Base-by-base conservation (phyloP, 2,113 vertebrate genomes). In the Zosterops japonicus region DNA sequence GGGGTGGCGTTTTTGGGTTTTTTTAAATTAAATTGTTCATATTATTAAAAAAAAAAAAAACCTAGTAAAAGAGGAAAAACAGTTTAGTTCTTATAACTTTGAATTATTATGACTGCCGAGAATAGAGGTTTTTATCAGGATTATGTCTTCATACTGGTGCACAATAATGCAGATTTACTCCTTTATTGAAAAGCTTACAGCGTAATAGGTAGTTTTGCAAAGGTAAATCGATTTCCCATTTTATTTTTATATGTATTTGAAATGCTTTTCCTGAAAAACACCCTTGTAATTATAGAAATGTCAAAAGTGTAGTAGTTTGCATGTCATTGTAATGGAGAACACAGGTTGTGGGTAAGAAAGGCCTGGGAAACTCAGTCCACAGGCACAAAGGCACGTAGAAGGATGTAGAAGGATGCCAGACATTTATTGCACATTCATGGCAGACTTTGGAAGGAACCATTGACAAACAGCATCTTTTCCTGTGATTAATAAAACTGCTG, bases 101-200 rank as follows among this genome's bases (percentile, higher is more conserved):
- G 39, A 89, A 75, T 79, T 41, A 69, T 80, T 39, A 49, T 25
- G 9, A 61, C 44, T 67, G 9, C 39, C 59, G 23, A 75, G 60
- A 75, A 50, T 14, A 78, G 33, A 63, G 20, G 16, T 3, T 81
- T 93, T 60, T 57, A n/a, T 70, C 19, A 67, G 35, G 29, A 84
- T 79, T 91, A 63, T 21, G 24, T 64, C 29, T 36, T 78, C 42
- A 31, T 63, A 65, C 33, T 67, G 23, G 39, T 87, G 10, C 67
- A 71, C 33, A 90, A 67, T 46, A 82, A 89, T 41, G 75, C 33
- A 94, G 61, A 67, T 89, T 89, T 91, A 60, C 16, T 71, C 33
- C 14, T 47, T 85, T 89, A 76, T 41, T 68, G 44, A 75, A 85
- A 87, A 72, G 31, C 11, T 78, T 74, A 47, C 36, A 47, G 14